These are phyloP conservation scores for Limnephilus rhombicus DNA, from an alignment of 2,888 invertebrate species.

Conservation along the genomic window DNA sequence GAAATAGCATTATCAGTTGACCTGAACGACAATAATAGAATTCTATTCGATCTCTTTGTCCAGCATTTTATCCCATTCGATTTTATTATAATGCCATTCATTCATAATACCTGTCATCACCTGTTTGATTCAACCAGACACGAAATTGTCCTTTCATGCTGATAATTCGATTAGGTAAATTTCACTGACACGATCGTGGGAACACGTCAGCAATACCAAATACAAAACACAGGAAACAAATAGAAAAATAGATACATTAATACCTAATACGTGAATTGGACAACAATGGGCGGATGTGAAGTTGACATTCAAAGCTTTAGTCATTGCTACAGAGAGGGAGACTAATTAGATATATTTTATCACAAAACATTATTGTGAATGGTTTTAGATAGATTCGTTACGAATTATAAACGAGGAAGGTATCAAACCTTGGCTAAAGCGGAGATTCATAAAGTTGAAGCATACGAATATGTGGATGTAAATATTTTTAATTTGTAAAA, in stretches of 20 bases:
- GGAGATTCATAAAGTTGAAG: neutral
- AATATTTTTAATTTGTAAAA: neutral
- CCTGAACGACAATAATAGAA: neutral
- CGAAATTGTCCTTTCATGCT: neutral
- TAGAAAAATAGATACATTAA: neutral
- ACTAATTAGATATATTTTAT: neutral
- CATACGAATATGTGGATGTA: neutral
- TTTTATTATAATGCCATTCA: neutral
- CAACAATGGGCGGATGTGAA: constrained; percentile 5
- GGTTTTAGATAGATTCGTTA: neutral
- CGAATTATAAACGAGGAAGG: neutral
- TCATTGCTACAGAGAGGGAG: neutral
- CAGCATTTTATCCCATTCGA: neutral
- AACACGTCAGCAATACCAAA: neutral
- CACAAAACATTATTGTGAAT: neutral
- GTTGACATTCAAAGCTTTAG: constrained; percentile 13
- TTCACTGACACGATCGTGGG: neutral
- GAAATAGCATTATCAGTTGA: neutral
- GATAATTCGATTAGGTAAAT: neutral
- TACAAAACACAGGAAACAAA: constrained; percentile 10
- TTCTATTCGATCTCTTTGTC: neutral
- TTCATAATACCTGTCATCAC: neutral
- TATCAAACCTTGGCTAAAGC: neutral
- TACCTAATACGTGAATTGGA: neutral
- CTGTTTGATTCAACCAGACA: neutral